Evolutionary conservation across 2,888 invertebrate genomes (phyloP).

Genomic region (Syritta pipiens): DNA sequence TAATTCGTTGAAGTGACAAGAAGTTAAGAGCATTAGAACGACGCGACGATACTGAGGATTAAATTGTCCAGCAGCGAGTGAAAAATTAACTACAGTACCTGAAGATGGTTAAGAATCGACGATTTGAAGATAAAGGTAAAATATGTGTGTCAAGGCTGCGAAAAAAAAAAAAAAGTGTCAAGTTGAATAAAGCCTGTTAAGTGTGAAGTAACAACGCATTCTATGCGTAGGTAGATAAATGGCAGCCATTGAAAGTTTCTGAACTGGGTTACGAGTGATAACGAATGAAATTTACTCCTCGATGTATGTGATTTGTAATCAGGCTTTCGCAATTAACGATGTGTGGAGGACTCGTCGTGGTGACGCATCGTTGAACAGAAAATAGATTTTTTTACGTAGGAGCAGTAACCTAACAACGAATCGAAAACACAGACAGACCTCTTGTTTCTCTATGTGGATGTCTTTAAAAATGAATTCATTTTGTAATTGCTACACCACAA

Average conservation of each 20-base stretch:
- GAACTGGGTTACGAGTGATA: not conserved
- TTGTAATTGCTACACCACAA: too few relatives aligned
- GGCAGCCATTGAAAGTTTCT: not conserved
- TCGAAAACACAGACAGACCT: too few relatives aligned
- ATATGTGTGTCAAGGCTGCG: constrained; percentile 2
- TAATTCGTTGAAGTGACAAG: constrained; percentile 39
- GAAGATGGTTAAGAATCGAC: constrained; percentile 76
- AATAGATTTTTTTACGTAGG: too few relatives aligned
- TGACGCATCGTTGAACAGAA: too few relatives aligned
- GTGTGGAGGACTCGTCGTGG: not conserved
- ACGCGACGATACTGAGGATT: not conserved
- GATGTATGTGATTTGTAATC: not conserved
- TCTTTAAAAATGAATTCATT: too few relatives aligned
- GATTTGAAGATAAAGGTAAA: constrained; percentile 74
- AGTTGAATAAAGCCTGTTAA: too few relatives aligned
- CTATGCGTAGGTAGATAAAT: not conserved
- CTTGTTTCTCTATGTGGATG: too few relatives aligned
- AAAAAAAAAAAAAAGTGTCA: not conserved
- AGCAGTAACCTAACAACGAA: too few relatives aligned
- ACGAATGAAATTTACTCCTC: not conserved
- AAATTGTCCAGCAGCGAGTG: not conserved
- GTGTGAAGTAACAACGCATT: too few relatives aligned
- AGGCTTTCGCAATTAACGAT: not conserved
- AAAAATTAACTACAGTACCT: not conserved
- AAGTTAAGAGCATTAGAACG: not conserved